Evolutionary conservation across 2,113 vertebrate genomes (phyloP).

Genomic region (Prinia subflava): DNA sequence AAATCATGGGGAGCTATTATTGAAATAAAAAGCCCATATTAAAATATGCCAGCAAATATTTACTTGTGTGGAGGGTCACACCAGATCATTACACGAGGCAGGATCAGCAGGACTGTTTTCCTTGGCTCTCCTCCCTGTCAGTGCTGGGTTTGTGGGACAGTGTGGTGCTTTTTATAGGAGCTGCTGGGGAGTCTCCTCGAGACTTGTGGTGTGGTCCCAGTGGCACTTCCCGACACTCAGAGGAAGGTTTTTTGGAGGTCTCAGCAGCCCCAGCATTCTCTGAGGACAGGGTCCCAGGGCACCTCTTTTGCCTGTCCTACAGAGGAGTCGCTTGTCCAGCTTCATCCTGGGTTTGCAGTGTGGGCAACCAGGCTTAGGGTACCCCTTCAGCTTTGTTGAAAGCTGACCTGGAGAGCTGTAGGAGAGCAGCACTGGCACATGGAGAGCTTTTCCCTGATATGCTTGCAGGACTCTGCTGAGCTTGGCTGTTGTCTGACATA

Average conservation of each 20-base stretch:
- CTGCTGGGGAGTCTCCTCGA: neutral
- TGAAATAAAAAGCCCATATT: neutral
- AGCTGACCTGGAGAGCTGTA: neutral
- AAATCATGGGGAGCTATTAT: neutral
- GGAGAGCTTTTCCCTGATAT: neutral
- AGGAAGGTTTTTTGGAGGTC: neutral
- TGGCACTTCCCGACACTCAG: rapidly evolving
- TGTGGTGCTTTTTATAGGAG: neutral
- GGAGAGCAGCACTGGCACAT: neutral
- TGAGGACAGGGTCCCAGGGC: neutral
- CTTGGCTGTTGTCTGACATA: neutral
- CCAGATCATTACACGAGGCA: neutral
- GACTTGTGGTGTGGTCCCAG: rapidly evolving
- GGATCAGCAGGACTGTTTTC: neutral
- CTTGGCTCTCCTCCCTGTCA: rapidly evolving
- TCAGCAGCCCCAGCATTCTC: neutral
- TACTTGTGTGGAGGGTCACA: neutral
- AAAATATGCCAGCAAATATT: neutral
- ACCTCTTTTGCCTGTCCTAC: neutral
- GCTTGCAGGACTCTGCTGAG: neutral
- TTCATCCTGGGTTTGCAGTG: neutral
- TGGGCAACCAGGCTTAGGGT: neutral
- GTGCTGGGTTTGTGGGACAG: neutral
- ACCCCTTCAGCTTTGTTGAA: neutral
- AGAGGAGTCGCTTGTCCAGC: neutral